Percentiles rank a stretch among this genome's conserved stretches.
Evolutionary conservation across 2,888 invertebrate species (phyloP).

Genomic region (Aspidiotus destructor): DNA sequence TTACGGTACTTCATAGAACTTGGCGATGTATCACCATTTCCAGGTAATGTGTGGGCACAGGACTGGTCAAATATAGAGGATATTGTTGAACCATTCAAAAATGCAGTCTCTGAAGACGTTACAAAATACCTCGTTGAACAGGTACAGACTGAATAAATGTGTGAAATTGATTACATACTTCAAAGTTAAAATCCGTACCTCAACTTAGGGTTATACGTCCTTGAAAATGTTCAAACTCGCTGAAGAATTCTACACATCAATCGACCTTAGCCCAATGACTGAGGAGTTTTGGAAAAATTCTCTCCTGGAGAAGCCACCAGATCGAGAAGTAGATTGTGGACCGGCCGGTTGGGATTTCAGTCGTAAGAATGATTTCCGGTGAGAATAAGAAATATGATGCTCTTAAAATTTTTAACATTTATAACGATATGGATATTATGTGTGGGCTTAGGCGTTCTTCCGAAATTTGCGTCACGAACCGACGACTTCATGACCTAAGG

Average conservation of each 20-base stretch:
- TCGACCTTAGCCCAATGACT: constrained; percentile 71
- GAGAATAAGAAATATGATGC: constrained; percentile 32
- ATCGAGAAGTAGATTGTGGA: constrained; percentile 67
- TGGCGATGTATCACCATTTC: neutral
- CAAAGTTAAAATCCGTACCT: neutral
- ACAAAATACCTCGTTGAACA: constrained; percentile 46
- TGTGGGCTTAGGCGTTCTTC: no score
- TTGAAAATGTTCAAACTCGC: constrained; percentile 71
- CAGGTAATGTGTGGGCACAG: constrained; percentile 78
- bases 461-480: no score
- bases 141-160: constrained; percentile 39
- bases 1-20: neutral
- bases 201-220: constrained; percentile 56
- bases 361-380: constrained; percentile 70
- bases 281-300: constrained; percentile 62
- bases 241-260: constrained; percentile 74
- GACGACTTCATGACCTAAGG: no score
- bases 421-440: neutral
- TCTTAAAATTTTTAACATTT: neutral
- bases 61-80: constrained; percentile 60
- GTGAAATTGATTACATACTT: neutral
- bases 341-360: constrained; percentile 86
- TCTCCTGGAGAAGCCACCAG: constrained; percentile 51
- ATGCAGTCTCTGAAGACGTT: constrained; percentile 42
- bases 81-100: constrained; percentile 54